Conservation (phyloP, 37 sponge, comb jelly and placozoan species). For the Amphimedon queenslandica region DNA sequence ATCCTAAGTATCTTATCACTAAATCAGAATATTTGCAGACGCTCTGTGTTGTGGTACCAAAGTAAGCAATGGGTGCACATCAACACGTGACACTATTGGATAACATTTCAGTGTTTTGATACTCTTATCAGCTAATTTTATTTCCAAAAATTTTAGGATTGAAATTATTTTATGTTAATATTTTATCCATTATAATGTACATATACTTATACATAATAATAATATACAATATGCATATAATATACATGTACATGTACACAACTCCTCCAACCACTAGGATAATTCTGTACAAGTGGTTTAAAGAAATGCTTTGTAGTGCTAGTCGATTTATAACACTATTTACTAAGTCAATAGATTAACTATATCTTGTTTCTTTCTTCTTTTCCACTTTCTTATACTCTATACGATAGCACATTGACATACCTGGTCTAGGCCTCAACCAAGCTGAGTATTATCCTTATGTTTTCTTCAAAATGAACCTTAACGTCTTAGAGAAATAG, state of each 20-base stretch:
- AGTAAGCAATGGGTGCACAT: no score
- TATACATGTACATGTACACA: no score
- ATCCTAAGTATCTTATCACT: slow-evolving; percentile 68
- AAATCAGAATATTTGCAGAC: slow-evolving; percentile 93
- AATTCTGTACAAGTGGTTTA: no score
- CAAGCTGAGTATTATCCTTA: slow-evolving; percentile 93
- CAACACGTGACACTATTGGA: slow-evolving; percentile 2
- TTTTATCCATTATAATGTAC: background rate
- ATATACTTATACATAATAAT: background rate
- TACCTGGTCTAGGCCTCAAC: slow-evolving; percentile 64
- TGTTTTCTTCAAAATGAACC: slow-evolving; percentile 81
- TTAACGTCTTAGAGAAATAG: slow-evolving; percentile 50
- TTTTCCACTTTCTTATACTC: slow-evolving; percentile 5
- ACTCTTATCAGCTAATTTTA: background rate
- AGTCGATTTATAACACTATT: no score
- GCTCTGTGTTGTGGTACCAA: slow-evolving; percentile 89
- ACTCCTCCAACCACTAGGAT: no score
- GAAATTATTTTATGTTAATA: background rate
- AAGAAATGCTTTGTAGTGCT: no score
- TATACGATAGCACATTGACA: slow-evolving; percentile 33
- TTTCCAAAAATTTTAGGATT: no score
- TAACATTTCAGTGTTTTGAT: background rate
- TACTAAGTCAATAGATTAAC: no score
- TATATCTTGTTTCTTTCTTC: no score
- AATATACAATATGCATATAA: background rate